phyloP scores from a whole-genome alignment of 1,140 invertebrate genomes.

The Conus betulinus region DNA sequence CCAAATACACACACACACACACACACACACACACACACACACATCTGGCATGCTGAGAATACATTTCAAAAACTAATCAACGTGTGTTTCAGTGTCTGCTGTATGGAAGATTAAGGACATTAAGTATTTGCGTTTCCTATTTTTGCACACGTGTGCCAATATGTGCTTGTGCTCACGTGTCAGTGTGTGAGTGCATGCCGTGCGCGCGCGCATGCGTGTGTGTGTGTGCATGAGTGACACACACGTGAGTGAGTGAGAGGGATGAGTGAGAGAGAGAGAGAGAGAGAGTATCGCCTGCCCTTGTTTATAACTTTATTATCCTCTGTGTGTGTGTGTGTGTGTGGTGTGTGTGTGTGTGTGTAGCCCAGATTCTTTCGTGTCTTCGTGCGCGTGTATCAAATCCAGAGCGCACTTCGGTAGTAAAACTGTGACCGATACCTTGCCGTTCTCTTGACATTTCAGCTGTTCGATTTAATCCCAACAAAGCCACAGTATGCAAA shows the following conservation, averaged over 20 bases:
- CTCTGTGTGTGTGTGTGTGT: background rate
- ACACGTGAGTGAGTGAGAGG: no score
- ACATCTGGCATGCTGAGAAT: background rate
- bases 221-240: background rate
- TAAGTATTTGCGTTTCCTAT: background rate
- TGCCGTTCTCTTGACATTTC: background rate
- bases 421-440: background rate
- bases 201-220: background rate
- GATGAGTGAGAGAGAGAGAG: background rate
- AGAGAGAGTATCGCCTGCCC: background rate
- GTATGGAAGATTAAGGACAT: background rate
- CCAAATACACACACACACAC: background rate
- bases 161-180: no score
- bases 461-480: background rate
- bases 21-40: background rate
- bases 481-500: background rate
- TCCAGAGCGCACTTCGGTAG: background rate
- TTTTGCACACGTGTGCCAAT: no score
- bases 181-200: no score
- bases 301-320: background rate
- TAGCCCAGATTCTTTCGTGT: background rate
- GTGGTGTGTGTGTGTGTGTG: background rate
- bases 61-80: background rate
- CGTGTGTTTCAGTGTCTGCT: background rate
- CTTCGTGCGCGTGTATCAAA: background rate